Percentiles rank a stretch among this genome's conserved stretches.
These are phyloP conservation scores for Nannobrachium achirus DNA, from an alignment of 2,113 vertebrate genomes.

Conservation along the genomic window DNA sequence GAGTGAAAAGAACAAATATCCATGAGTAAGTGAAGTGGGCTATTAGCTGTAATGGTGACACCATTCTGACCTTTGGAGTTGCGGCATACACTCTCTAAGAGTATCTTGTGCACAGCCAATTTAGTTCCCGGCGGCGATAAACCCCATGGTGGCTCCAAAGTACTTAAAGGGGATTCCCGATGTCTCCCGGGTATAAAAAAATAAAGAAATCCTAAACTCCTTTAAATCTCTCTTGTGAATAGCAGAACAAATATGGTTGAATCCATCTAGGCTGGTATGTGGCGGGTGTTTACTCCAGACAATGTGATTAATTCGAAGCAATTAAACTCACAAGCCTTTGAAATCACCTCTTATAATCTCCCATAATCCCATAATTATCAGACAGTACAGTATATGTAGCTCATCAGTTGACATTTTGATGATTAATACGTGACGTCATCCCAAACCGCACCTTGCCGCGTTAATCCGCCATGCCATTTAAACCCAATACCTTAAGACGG, in stretches of 20 bases:
- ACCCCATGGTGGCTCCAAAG: conserved; percentile 17
- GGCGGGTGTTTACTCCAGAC: too few species aligned
- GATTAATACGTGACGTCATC: conserved; percentile 66
- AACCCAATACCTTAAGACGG: conserved; percentile 65
- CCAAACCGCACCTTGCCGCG: conserved; percentile 16
- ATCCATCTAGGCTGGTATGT: conserved; percentile 38
- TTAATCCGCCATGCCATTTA: conserved; percentile 75
- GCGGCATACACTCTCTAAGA: conserved; percentile 31
- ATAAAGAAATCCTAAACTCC: conserved; percentile 44
- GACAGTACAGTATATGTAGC: conserved; percentile 41
- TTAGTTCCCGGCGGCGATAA: conserved; percentile 29
- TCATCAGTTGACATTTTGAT: conserved; percentile 69
- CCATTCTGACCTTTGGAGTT: conserved; percentile 63
- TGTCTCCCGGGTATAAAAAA: conserved; percentile 20
- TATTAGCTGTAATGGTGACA: conserved; percentile 64
- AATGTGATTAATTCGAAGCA: too few species aligned
- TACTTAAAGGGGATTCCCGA: conserved; percentile 47
- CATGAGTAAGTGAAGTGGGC: conserved; percentile 58
- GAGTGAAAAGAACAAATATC: conserved; percentile 18
- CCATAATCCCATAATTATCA: conserved; percentile 66
- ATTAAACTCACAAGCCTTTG: conserved; percentile 72
- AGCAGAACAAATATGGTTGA: conserved; percentile 39
- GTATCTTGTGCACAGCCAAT: conserved; percentile 36
- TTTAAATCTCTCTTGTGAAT: conserved; percentile 46
- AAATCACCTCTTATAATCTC: conserved; percentile 58